Conservation (phyloP, 1,140 invertebrate species). For the Vanessa tameamea region DNA sequence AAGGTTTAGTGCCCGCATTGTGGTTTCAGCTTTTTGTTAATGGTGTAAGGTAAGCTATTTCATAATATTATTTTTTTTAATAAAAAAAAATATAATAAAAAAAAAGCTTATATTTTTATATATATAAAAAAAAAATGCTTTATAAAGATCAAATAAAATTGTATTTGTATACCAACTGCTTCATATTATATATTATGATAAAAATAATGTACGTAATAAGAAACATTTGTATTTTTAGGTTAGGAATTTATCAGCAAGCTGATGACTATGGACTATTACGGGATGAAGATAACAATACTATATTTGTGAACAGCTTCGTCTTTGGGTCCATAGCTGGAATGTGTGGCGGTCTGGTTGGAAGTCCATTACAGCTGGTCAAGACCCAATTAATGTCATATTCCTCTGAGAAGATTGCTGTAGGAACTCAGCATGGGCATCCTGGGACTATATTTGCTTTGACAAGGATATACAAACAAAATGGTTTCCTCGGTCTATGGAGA, state of each 20-base stretch:
- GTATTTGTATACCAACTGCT: not conserved
- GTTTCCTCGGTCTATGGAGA: slow-evolving; percentile 88
- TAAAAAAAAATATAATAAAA: not conserved
- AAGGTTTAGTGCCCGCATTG: slow-evolving; percentile 86
- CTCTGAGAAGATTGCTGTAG: slow-evolving; percentile 90
- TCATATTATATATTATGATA: not conserved
- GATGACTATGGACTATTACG: slow-evolving; percentile 74
- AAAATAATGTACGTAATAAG: slow-evolving; percentile 5
- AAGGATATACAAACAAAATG: slow-evolving; percentile 86
- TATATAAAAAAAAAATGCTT: not conserved
- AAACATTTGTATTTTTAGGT: slow-evolving; percentile 56
- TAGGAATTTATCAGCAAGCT: slow-evolving; percentile 79
- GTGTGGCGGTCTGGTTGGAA: slow-evolving; percentile 70
- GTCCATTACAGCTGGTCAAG: slow-evolving; percentile 93
- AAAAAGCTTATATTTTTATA: not conserved
- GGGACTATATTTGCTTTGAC: slow-evolving; percentile 86
- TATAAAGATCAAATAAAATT: not conserved
- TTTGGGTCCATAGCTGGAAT: slow-evolving; percentile 74
- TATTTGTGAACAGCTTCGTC: slow-evolving; percentile 70
- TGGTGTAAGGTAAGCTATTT: slow-evolving; percentile 72
- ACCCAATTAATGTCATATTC: slow-evolving; percentile 94
- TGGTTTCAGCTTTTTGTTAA: slow-evolving; percentile 82
- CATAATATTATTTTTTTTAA: not conserved
- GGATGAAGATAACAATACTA: slow-evolving; percentile 70
- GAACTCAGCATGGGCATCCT: slow-evolving; percentile 90